phyloP scores from a whole-genome alignment of 2,797 vertebrate species.

The Anolis apletophallus region DNA sequence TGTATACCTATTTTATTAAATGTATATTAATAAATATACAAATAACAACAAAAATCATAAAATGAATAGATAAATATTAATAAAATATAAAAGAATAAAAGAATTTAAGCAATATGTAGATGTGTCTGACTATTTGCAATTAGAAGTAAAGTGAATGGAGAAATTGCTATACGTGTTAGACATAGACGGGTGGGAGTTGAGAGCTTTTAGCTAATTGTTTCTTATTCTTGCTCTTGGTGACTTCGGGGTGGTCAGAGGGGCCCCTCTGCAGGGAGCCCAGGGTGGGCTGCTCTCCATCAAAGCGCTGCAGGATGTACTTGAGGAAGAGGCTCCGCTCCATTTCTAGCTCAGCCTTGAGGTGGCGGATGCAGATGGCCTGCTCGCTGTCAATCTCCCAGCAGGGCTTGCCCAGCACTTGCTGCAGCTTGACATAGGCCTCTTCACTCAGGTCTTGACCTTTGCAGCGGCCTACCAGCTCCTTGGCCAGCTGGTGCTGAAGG shows the following conservation, averaged over 20 bases:
- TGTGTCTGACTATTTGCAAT: background rate
- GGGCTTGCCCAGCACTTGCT: constrained; percentile 75
- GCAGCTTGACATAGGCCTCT: constrained; percentile 76
- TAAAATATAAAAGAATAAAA: too few relatives aligned
- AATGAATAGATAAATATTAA: too few relatives aligned
- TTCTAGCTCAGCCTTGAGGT: constrained; percentile 78
- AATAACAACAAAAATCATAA: too few relatives aligned
- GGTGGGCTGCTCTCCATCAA: constrained; percentile 59
- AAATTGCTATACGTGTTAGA: constrained; percentile 37
- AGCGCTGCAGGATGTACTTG: constrained; percentile 82
- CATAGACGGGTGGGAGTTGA: constrained; percentile 38
- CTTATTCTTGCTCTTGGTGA: background rate
- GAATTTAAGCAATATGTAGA: background rate
- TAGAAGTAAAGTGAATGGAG: constrained; percentile 64
- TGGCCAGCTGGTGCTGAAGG: constrained; percentile 70
- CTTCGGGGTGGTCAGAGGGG: background rate
- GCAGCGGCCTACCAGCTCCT: constrained; percentile 71
- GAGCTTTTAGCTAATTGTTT: too few relatives aligned
- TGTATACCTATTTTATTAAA: too few relatives aligned
- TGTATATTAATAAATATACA: too few relatives aligned
- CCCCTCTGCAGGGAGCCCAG: background rate
- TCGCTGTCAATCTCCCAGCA: constrained; percentile 80
- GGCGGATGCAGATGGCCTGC: constrained; percentile 75
- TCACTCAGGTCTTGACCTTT: constrained; percentile 37
- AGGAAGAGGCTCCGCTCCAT: constrained; percentile 84